A percentile compares a stretch with the other conserved stretches of the same genome.
Conservation (phyloP, 2,888 invertebrate genomes). For the Lycia hirtaria region DNA sequence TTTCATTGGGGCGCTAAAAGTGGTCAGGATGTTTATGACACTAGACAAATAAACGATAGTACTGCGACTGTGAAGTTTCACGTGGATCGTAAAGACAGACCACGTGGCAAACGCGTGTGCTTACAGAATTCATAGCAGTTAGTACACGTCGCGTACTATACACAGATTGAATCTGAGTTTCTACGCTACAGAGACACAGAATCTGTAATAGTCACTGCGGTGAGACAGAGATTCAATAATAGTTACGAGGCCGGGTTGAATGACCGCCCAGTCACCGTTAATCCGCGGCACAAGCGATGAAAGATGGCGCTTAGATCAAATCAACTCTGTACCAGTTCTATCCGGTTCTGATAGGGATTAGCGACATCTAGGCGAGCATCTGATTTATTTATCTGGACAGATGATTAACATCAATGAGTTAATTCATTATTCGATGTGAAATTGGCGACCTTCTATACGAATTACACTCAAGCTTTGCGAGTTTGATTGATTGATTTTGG, state of each 20-base stretch:
- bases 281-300: conserved; percentile 47
- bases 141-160: conserved; percentile 27
- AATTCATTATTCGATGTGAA: conserved; percentile 29
- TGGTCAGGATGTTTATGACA: conserved; percentile 53
- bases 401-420: conserved; percentile 39
- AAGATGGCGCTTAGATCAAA: conserved; percentile 44
- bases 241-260: conserved; percentile 53
- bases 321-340: conserved; percentile 27
- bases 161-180: conserved; percentile 7
- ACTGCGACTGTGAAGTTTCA: conserved; percentile 35
- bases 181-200: conserved; percentile 34
- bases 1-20: conserved; percentile 35
- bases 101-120: conserved; percentile 49
- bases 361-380: conserved; percentile 36
- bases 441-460: conserved; percentile 26
- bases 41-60: conserved; percentile 46
- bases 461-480: conserved; percentile 26
- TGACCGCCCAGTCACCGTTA: conserved; percentile 63
- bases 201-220: conserved; percentile 1
- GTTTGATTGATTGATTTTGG: conserved; percentile 17
- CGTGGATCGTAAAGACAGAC: conserved; percentile 44
- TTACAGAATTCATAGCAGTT: conserved; percentile 19
- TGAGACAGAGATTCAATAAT: conserved; percentile 19
- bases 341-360: conserved; percentile 37
- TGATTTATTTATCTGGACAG: conserved; percentile 39